A percentile compares a stretch with the other conserved stretches of the same genome.
These are phyloP conservation scores for Leptestheria dahalacensis DNA, from an alignment of 1,140 invertebrate genomes.

Conservation along the genomic window DNA sequence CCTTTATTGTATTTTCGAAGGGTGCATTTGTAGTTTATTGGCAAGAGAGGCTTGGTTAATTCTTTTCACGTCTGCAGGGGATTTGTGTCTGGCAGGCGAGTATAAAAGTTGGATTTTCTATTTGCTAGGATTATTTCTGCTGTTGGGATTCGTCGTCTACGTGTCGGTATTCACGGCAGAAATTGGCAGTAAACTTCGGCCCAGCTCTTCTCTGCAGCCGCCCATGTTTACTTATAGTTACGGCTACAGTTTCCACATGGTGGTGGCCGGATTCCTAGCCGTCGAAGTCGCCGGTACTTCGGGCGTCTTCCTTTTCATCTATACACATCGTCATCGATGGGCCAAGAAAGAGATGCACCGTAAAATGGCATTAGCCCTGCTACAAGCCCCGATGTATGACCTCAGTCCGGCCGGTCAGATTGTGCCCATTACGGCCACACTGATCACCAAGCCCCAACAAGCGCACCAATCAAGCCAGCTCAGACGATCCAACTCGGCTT, in stretches of 20 bases:
- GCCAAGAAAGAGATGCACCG: slow-evolving; percentile 13
- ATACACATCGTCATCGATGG: slow-evolving; percentile 21
- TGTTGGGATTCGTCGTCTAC: slow-evolving; percentile 78
- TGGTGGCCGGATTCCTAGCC: slow-evolving; percentile 64
- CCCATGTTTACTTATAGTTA: slow-evolving; percentile 70
- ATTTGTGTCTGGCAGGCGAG: too few relatives aligned
- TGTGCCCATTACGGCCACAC: neutral
- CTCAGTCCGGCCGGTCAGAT: slow-evolving; percentile 4
- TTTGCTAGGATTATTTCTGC: slow-evolving; percentile 62
- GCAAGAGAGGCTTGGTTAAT: too few relatives aligned
- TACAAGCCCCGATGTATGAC: slow-evolving; percentile 12
- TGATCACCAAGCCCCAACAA: neutral
- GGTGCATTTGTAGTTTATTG: too few relatives aligned
- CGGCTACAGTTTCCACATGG: slow-evolving; percentile 66
- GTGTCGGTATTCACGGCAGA: slow-evolving; percentile 82
- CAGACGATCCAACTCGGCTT: neutral
- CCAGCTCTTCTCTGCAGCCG: slow-evolving; percentile 55
- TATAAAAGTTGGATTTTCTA: neutral
- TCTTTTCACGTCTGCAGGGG: too few relatives aligned
- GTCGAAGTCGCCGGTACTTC: slow-evolving; percentile 68
- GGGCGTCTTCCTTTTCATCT: slow-evolving; percentile 72
- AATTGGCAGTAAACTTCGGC: slow-evolving; percentile 65
- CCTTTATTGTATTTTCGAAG: too few relatives aligned
- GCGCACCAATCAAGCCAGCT: slow-evolving; percentile 5
- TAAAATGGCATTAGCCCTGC: slow-evolving; percentile 10